Percentiles rank a stretch among this genome's conserved stretches.
These are phyloP conservation scores for Agriopis aurantiaria DNA, from an alignment of 2,888 invertebrate genomes.

Conservation along the genomic window DNA sequence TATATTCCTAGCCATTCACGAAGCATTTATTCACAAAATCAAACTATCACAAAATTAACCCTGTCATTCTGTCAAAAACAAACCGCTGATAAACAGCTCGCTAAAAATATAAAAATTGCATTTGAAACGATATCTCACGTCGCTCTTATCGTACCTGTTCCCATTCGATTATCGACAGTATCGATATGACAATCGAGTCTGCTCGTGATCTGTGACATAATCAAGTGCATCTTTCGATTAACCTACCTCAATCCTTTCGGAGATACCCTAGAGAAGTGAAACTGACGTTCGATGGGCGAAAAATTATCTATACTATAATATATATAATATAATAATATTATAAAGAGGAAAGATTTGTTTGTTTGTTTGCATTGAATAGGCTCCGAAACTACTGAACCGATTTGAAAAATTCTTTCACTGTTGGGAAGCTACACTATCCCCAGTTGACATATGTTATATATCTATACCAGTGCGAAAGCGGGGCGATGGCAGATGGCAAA, in stretches of 20 bases:
- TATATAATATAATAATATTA: too few species aligned
- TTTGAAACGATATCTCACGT: slow-evolving; percentile 34
- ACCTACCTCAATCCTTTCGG: slow-evolving; percentile 39
- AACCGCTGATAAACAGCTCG: slow-evolving; percentile 16
- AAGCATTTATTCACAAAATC: slow-evolving; percentile 15
- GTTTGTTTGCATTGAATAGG: too few species aligned
- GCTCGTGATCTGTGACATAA: slow-evolving; percentile 40
- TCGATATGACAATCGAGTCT: slow-evolving; percentile 46
- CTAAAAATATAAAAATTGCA: slow-evolving; percentile 37
- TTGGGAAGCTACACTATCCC: too few species aligned
- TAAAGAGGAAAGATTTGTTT: too few species aligned
- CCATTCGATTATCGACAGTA: slow-evolving; percentile 35
- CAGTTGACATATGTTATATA: too few species aligned
- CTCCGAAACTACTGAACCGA: too few species aligned
- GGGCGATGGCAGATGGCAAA: too few species aligned
- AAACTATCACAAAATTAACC: slow-evolving; percentile 15
- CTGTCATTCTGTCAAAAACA: slow-evolving; percentile 25
- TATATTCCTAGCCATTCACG: neutral
- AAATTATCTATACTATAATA: neutral
- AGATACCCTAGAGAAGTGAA: neutral
- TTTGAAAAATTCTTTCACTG: too few species aligned
- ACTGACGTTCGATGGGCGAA: neutral
- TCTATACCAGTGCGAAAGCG: too few species aligned
- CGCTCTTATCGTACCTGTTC: slow-evolving; percentile 39
- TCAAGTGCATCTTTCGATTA: slow-evolving; percentile 40